phyloP scores from a whole-genome alignment of 2,113 vertebrate genomes.

The Vulpes vulpes region DNA sequence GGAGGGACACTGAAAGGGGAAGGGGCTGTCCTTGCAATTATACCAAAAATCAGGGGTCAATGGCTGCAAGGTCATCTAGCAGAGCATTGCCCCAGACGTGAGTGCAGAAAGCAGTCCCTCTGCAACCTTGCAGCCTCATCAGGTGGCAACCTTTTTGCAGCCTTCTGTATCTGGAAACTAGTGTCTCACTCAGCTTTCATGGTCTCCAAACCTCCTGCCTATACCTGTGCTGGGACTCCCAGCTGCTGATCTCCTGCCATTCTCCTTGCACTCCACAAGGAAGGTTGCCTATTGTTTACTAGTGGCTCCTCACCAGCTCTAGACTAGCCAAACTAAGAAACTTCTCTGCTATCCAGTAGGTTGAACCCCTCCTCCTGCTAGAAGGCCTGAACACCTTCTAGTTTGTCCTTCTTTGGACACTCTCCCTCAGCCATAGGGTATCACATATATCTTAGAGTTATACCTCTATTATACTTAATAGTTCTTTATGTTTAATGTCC shows the following conservation, averaged over 20 bases:
- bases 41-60: background rate
- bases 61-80: background rate
- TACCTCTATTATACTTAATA: background rate
- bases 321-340: background rate
- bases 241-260: background rate
- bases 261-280: background rate
- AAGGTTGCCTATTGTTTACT: background rate
- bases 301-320: background rate
- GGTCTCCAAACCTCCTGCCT: background rate
- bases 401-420: background rate
- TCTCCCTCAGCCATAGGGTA: background rate
- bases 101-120: background rate
- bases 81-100: fast-evolving
- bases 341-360: background rate
- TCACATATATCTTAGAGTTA: background rate
- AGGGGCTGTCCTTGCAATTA: background rate
- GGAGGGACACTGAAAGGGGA: background rate
- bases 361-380: background rate
- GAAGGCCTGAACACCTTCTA: background rate
- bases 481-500: background rate
- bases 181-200: background rate
- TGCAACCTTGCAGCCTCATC: background rate
- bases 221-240: background rate
- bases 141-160: background rate
- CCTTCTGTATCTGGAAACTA: background rate